Evolutionary conservation across 2,113 vertebrate species (phyloP).

Genomic region (Patagioenas fasciata): DNA sequence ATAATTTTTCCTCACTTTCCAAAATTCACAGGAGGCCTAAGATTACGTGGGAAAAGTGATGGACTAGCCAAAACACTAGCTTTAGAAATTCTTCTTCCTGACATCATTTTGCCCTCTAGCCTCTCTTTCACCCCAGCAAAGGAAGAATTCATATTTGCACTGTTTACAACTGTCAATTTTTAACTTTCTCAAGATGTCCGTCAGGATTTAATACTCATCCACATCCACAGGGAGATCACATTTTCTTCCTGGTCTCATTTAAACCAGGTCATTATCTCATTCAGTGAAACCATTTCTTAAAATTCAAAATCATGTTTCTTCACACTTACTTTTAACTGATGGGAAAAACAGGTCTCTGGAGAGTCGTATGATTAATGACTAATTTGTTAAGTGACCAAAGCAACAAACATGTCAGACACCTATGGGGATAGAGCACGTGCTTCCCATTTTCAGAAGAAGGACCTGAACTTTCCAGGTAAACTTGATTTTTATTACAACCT

Average conservation of each 20-base stretch:
- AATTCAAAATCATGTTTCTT: not conserved
- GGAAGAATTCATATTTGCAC: not conserved
- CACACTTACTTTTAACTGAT: not conserved
- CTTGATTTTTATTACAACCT: not conserved
- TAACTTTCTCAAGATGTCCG: not conserved
- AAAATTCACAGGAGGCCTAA: not conserved
- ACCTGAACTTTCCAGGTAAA: not conserved
- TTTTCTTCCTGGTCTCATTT: not conserved
- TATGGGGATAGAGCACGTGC: not conserved
- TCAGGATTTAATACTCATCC: not conserved
- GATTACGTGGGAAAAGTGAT: not conserved
- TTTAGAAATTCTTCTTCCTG: not conserved
- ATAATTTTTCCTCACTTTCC: not conserved
- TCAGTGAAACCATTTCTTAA: not conserved
- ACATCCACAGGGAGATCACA: not conserved
- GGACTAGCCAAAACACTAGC: not conserved
- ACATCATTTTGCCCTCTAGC: not conserved
- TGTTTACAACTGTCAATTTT: not conserved
- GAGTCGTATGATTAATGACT: not conserved
- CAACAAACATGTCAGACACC: not conserved
- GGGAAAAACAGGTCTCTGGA: not conserved
- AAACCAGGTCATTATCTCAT: not conserved
- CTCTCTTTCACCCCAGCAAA: not conserved
- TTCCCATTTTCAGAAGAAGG: constrained; percentile 8
- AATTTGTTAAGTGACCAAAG: not conserved